Conservation (phyloP, 2,113 vertebrate species). For the Mungos mungo region DNA sequence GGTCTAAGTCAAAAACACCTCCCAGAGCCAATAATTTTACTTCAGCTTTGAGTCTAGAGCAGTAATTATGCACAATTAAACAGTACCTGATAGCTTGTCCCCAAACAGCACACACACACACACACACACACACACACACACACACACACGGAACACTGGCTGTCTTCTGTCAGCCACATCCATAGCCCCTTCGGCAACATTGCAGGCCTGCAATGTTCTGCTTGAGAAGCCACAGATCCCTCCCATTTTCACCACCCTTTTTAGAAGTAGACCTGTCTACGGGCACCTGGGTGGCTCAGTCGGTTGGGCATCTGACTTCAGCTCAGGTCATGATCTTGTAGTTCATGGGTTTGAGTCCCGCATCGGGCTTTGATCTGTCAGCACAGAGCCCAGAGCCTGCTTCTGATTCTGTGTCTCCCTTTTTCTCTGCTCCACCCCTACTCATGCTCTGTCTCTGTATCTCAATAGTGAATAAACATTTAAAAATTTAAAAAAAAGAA, state of each 20-base stretch:
- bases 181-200: not conserved
- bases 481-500: no score
- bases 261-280: not conserved
- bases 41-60: constrained; percentile 28
- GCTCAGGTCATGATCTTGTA: no score
- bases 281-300: no score
- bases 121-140: not conserved
- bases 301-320: no score
- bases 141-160: not conserved
- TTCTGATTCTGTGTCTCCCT: no score
- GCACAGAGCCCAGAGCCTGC: no score
- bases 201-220: not conserved
- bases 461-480: no score
- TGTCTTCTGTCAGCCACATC: not conserved
- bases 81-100: constrained; percentile 1
- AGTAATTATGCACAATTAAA: constrained; percentile 1
- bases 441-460: no score
- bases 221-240: not conserved
- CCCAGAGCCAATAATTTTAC: constrained; percentile 3
- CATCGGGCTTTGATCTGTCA: no score
- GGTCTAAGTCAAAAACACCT: constrained; percentile 9
- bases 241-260: not conserved
- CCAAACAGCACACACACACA: not conserved
- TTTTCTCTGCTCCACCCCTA: no score
- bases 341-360: no score